phyloP scores from a whole-genome alignment of 1,140 invertebrate species.

The Aplysia californica region DNA sequence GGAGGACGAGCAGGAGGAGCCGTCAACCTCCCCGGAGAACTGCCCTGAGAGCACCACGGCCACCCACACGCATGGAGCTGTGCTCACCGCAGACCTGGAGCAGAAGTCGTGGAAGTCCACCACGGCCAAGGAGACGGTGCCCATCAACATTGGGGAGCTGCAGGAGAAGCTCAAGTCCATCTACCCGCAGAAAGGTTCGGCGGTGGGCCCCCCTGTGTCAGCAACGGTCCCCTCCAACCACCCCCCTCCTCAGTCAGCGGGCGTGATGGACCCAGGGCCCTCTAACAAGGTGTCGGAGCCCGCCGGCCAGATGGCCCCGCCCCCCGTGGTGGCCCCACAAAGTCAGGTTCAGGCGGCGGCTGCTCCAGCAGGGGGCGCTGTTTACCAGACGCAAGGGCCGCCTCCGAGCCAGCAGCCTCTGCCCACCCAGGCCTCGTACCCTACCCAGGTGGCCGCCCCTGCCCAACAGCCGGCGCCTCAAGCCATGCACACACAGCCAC shows the following conservation, averaged over 20 bases:
- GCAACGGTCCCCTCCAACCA: too few species aligned
- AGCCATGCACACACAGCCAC: background rate
- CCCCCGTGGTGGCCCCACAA: too few species aligned
- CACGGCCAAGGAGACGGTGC: constrained; percentile 20
- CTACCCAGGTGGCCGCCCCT: background rate
- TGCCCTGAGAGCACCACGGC: constrained; percentile 6
- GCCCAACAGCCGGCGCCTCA: background rate
- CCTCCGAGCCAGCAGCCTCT: background rate
- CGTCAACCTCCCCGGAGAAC: constrained; percentile 37
- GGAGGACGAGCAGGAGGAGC: constrained; percentile 55
- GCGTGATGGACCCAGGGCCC: too few species aligned
- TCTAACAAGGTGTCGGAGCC: too few species aligned
- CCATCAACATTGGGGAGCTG: constrained; percentile 26
- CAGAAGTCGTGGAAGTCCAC: constrained; percentile 28
- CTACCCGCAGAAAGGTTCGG: constrained; percentile 14
- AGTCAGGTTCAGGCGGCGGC: too few species aligned
- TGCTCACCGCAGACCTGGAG: background rate
- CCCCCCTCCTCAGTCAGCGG: too few species aligned
- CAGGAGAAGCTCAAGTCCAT: constrained; percentile 25
- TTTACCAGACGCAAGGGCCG: background rate
- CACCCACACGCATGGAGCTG: background rate
- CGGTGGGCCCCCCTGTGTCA: too few species aligned
- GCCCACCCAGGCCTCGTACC: background rate
- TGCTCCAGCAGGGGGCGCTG: background rate
- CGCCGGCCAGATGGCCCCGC: too few species aligned